A percentile compares a stretch with the other conserved stretches of the same genome.
Conservation (phyloP, 2,113 vertebrate species). For the Cricetomys ansorgei region DNA sequence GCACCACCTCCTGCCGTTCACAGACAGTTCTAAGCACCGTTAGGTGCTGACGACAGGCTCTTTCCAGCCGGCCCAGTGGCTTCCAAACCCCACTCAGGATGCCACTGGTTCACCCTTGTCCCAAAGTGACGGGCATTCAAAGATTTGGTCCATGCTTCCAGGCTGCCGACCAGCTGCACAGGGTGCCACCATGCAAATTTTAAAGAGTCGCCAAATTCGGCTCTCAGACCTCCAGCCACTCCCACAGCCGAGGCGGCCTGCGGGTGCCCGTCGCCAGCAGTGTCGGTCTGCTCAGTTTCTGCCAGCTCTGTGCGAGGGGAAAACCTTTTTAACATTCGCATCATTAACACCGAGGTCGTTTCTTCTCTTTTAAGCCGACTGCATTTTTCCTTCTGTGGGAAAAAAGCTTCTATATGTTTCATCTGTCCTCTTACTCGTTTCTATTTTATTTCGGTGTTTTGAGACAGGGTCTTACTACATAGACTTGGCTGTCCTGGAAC, state of each 20-base stretch:
- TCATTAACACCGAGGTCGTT: background rate
- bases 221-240: background rate
- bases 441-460: background rate
- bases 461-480: background rate
- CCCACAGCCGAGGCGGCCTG: accelerated
- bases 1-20: background rate
- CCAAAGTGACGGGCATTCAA: background rate
- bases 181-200: background rate
- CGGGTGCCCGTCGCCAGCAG: background rate
- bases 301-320: background rate
- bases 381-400: constrained; percentile 13
- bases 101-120: background rate
- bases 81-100: background rate
- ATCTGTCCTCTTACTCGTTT: background rate
- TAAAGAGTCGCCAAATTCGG: constrained; percentile 16
- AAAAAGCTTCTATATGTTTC: background rate
- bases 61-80: background rate
- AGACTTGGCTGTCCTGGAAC: background rate
- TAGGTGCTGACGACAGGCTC: background rate
- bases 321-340: background rate
- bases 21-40: background rate
- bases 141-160: background rate
- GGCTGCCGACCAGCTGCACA: background rate
- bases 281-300: background rate
- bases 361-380: background rate